Percentiles rank a stretch among this genome's conserved stretches.
Conservation (phyloP, 2,797 vertebrate species). For the Tangara arthus region DNA sequence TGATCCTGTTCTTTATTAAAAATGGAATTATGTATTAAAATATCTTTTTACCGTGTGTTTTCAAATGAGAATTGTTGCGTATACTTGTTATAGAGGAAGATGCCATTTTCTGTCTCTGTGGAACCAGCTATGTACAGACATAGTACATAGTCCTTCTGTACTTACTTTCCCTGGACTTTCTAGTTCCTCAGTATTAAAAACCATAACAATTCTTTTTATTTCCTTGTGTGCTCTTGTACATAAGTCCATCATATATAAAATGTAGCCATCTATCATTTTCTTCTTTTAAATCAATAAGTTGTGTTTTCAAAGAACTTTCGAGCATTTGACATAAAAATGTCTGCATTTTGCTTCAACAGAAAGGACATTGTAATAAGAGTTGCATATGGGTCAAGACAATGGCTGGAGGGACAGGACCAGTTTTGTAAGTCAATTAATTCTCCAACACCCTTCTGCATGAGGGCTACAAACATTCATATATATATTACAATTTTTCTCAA, state of each 20-base stretch:
- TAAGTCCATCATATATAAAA: neutral
- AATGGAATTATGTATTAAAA: neutral
- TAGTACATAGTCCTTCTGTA: neutral
- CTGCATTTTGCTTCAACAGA: neutral
- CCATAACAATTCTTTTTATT: neutral
- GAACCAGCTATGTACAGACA: neutral
- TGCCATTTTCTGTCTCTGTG: neutral
- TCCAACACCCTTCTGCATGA: neutral
- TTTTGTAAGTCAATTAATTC: neutral
- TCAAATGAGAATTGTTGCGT: neutral
- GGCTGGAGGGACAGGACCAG: neutral
- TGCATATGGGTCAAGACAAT: neutral
- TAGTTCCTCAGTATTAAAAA: neutral
- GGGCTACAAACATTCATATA: neutral
- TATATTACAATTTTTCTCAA: neutral
- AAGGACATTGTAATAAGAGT: accelerated
- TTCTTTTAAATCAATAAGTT: neutral
- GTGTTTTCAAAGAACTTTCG: neutral
- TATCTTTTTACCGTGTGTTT: neutral
- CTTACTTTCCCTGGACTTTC: neutral
- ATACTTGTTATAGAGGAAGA: neutral
- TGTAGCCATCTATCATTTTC: neutral
- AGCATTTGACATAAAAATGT: neutral
- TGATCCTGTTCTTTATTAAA: neutral
- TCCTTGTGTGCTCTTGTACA: neutral